phyloP scores from a whole-genome alignment of 2,113 vertebrate genomes.

The Pao palembangensis region DNA sequence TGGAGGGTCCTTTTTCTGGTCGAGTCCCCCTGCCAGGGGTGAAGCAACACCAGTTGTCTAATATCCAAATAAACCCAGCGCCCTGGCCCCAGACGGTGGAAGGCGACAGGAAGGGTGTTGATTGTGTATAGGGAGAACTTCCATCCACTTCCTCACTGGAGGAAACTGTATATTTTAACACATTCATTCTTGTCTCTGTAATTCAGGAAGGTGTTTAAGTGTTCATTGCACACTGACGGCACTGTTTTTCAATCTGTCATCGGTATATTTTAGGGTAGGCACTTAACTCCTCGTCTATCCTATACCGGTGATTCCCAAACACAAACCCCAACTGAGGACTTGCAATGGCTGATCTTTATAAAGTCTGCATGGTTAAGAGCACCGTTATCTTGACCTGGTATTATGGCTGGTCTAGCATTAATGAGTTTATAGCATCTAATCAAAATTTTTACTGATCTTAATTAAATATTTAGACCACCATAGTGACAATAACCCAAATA shows the following conservation, averaged over 20 bases:
- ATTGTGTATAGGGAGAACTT: constrained; percentile 48
- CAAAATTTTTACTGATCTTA: no score
- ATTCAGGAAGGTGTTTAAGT: constrained; percentile 33
- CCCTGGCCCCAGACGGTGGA: constrained; percentile 48
- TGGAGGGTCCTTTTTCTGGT: constrained; percentile 24
- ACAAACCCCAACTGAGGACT: constrained; percentile 28
- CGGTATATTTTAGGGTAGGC: not conserved
- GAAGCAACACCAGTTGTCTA: constrained; percentile 18
- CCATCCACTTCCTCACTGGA: constrained; percentile 49
- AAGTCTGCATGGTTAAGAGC: no score
- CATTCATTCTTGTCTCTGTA: constrained; percentile 17
- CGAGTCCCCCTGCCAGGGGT: constrained; percentile 9
- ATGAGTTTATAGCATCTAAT: no score
- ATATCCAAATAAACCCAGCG: constrained; percentile 26
- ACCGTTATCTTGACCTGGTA: no score
- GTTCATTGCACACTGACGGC: not conserved
- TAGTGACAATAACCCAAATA: not conserved
- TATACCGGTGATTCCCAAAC: no score
- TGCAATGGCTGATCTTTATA: no score
- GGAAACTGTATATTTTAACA: constrained; percentile 38
- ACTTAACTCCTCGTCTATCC: not conserved
- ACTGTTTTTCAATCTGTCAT: constrained; percentile 2
- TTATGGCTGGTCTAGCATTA: no score
- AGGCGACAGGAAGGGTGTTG: constrained; percentile 70
- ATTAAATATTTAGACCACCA: constrained; percentile 23